Evolutionary conservation across 1,140 invertebrate genomes (phyloP).

Genomic region (Zophobas atratus): DNA sequence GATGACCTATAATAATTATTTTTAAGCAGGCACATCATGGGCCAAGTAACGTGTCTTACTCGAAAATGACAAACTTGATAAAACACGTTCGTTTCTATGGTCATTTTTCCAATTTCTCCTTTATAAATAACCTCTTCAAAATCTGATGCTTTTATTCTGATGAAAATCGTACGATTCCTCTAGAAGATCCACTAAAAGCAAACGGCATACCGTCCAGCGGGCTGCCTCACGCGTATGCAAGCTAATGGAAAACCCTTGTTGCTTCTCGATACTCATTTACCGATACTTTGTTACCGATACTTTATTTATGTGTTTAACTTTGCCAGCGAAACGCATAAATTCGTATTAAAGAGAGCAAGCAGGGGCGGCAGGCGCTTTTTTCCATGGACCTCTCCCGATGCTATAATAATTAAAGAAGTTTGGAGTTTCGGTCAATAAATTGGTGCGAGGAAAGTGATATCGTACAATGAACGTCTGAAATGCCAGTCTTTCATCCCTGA

Average conservation of each 20-base stretch:
- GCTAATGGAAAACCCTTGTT: conserved; percentile 40
- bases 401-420: conserved; percentile 42
- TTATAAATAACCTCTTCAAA: background rate
- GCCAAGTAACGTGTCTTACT: too few species aligned
- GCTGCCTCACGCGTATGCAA: conserved; percentile 25
- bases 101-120: background rate
- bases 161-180: background rate
- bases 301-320: conserved; percentile 41
- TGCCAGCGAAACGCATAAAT: conserved; percentile 30
- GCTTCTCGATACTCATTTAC: conserved; percentile 33
- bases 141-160: background rate
- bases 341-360: conserved; percentile 19
- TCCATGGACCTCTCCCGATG: background rate
- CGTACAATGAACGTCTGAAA: conserved; percentile 38
- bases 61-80: too few species aligned
- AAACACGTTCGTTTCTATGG: background rate
- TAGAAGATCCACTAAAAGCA: background rate
- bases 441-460: conserved; percentile 26
- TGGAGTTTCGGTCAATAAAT: conserved; percentile 37
- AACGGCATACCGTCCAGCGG: conserved; percentile 2
- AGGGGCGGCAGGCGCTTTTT: background rate
- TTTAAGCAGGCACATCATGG: background rate
- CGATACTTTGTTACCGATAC: conserved; percentile 33
- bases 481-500: conserved; percentile 34
- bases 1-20: background rate